phyloP scores from a whole-genome alignment of 2,888 invertebrate species.

The Eubasilissa splendida region DNA sequence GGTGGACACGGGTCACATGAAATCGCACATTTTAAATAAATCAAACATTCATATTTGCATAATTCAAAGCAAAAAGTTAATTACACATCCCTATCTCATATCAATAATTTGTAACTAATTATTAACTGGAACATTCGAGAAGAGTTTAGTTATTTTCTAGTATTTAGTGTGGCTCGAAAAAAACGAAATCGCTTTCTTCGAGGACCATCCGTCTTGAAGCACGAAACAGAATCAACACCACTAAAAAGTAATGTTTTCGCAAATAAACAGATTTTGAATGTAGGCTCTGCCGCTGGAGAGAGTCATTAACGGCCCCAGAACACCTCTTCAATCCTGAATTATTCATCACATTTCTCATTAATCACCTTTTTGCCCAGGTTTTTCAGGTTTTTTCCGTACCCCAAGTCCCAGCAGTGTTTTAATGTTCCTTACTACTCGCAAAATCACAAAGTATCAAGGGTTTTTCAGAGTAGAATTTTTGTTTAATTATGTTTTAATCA shows the following conservation, averaged over 20 bases:
- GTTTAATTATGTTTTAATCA: no score
- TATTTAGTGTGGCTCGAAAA: background rate
- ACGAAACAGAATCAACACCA: background rate
- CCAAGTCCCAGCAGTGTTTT: constrained; percentile 9
- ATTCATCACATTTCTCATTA: constrained; percentile 33
- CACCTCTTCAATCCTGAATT: constrained; percentile 18
- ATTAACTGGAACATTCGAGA: no score
- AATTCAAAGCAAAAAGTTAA: no score
- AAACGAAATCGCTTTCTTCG: background rate
- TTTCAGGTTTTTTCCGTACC: background rate
- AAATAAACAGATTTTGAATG: constrained; percentile 16
- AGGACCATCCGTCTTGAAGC: background rate
- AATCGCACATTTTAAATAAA: no score
- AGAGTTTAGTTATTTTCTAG: no score
- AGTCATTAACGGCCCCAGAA: constrained; percentile 23
- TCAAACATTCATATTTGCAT: no score
- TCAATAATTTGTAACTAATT: no score
- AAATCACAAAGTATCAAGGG: no score
- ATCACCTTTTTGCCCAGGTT: constrained; percentile 23
- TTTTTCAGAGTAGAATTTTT: no score
- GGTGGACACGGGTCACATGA: no score
- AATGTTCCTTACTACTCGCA: background rate
- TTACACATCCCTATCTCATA: no score
- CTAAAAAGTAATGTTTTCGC: background rate
- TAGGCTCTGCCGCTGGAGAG: background rate